phyloP scores from a whole-genome alignment of 2,113 vertebrate species.

The Cyphomyrus discorhynchus region DNA sequence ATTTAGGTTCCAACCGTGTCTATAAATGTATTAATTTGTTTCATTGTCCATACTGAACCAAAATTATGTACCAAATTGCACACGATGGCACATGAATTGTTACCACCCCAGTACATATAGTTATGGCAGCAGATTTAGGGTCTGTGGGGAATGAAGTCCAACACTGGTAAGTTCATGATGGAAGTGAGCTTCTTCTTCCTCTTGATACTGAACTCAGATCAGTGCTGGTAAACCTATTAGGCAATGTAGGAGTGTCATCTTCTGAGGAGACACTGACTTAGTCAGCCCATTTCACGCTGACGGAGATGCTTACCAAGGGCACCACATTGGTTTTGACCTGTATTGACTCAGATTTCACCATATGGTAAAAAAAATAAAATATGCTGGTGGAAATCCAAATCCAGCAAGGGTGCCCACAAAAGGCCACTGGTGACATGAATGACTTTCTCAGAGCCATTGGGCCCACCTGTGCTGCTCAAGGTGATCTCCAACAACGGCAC shows the following conservation, averaged over 20 bases:
- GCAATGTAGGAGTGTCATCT: background rate
- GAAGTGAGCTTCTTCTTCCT: background rate
- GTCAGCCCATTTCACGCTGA: background rate
- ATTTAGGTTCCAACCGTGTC: background rate
- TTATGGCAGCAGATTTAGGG: background rate
- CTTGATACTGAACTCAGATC: background rate
- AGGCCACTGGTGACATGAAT: background rate
- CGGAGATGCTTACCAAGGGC: background rate
- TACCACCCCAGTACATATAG: background rate
- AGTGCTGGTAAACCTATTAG: background rate
- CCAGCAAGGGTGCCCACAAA: too few species aligned
- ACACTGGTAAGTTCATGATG: constrained; percentile 9
- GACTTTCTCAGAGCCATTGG: background rate
- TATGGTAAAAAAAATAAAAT: background rate
- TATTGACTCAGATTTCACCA: background rate
- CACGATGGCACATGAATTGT: background rate
- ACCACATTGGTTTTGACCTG: background rate
- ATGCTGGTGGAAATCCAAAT: background rate
- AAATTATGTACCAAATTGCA: background rate
- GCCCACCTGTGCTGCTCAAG: background rate
- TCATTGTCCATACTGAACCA: background rate
- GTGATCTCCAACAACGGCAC: background rate
- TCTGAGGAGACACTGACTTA: background rate
- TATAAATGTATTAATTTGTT: background rate
- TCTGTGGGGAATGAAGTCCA: background rate